Evolutionary conservation across 2,797 vertebrate genomes (phyloP).

Genomic region (Leptodactylus fallax): DNA sequence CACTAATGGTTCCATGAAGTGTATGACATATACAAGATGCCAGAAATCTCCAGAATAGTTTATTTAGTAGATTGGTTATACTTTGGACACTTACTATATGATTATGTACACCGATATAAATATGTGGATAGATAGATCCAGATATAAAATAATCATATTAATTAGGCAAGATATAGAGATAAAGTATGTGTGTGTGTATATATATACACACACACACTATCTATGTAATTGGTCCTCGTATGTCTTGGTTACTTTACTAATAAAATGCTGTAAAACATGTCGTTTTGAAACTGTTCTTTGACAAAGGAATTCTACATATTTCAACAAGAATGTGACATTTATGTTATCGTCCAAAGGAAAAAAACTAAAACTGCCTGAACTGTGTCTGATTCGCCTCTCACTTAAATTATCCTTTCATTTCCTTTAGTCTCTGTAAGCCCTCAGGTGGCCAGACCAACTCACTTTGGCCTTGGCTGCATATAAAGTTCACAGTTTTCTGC

Average conservation of each 20-base stretch:
- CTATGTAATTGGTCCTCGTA: not conserved
- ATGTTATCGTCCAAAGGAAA: conserved; percentile 66
- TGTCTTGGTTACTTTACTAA: not conserved
- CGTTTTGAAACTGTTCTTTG: conserved; percentile 22
- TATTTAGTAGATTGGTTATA: too few species aligned
- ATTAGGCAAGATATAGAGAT: not conserved
- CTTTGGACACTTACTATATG: too few species aligned
- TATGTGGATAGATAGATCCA: too few species aligned
- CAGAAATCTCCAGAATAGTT: too few species aligned
- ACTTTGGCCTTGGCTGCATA: conserved; percentile 76
- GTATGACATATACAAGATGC: not conserved
- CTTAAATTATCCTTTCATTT: conserved; percentile 96
- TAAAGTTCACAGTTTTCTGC: conserved; percentile 86
- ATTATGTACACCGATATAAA: too few species aligned
- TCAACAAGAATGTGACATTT: conserved; percentile 75
- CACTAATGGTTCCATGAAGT: not conserved
- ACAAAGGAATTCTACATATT: conserved; percentile 49
- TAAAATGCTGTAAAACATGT: conserved; percentile 4
- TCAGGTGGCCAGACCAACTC: conserved; percentile 77
- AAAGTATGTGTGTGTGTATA: not conserved
- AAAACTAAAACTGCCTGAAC: conserved; percentile 44
- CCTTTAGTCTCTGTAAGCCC: conserved; percentile 85
- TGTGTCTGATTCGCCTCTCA: conserved; percentile 73
- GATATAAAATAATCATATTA: not conserved
- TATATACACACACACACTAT: not conserved